phyloP scores from a whole-genome alignment of 2,797 vertebrate genomes.

The Tokudaia tokunoshimensis region DNA sequence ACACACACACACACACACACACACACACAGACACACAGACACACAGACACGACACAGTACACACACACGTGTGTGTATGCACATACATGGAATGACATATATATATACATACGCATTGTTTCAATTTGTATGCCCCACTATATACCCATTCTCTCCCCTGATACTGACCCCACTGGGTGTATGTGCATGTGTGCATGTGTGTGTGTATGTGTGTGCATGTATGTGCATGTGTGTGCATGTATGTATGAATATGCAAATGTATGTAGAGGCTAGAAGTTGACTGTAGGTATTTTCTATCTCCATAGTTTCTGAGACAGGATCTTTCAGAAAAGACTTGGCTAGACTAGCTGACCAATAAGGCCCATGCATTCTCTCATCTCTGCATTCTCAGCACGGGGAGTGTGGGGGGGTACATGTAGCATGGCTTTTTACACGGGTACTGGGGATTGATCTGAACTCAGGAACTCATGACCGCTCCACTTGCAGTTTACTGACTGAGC shows the following conservation, averaged over 20 bases:
- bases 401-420: too few species aligned
- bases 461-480: background rate
- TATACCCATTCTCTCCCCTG: background rate
- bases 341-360: background rate
- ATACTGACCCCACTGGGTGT: background rate
- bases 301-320: background rate
- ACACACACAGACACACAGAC: background rate
- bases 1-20: fast-evolving
- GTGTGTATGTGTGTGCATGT: background rate
- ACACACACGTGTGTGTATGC: too few species aligned
- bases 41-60: background rate
- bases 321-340: background rate
- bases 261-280: background rate
- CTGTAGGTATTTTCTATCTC: background rate
- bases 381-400: background rate
- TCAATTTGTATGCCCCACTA: background rate
- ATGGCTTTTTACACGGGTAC: background rate
- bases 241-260: background rate
- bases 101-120: background rate
- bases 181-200: background rate
- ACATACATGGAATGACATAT: background rate
- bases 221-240: background rate
- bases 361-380: background rate
- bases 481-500: background rate
- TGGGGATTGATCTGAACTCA: background rate